These are phyloP conservation scores for Orchestia grillus DNA, from an alignment of 1,140 invertebrate species.

Conservation along the genomic window DNA sequence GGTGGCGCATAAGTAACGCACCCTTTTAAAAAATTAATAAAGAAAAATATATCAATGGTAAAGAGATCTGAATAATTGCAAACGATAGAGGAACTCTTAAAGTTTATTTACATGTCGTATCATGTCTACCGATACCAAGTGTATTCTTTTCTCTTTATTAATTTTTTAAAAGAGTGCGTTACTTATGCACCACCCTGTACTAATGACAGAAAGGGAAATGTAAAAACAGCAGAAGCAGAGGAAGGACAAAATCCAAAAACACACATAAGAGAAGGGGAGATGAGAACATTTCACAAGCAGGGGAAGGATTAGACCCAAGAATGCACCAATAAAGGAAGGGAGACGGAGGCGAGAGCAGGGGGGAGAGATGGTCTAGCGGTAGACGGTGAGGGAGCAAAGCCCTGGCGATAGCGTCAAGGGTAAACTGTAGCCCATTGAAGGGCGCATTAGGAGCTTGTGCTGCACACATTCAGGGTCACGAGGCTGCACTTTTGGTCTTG, in stretches of 20 bases:
- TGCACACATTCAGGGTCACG: background rate
- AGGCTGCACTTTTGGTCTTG: background rate
- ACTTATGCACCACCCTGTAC: no score
- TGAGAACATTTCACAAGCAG: background rate
- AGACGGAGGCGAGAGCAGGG: background rate
- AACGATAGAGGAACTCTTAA: no score
- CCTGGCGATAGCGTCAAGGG: background rate
- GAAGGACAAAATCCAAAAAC: background rate
- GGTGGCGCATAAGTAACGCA: no score
- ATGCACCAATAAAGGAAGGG: conserved; percentile 10
- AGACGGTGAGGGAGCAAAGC: background rate
- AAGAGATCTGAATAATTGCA: no score
- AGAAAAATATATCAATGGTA: no score
- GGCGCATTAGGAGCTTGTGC: background rate
- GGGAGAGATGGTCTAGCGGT: background rate
- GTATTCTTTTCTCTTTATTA: no score
- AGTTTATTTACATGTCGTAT: no score
- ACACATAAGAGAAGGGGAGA: background rate
- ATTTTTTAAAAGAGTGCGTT: no score
- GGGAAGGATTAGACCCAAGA: background rate
- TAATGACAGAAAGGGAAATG: background rate
- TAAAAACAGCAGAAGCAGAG: background rate
- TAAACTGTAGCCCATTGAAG: conserved; percentile 28
- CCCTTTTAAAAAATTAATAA: no score
- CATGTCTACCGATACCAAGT: no score